These are phyloP conservation scores for Melolontha melolontha DNA, from an alignment of 2,888 invertebrate species.

Conservation along the genomic window DNA sequence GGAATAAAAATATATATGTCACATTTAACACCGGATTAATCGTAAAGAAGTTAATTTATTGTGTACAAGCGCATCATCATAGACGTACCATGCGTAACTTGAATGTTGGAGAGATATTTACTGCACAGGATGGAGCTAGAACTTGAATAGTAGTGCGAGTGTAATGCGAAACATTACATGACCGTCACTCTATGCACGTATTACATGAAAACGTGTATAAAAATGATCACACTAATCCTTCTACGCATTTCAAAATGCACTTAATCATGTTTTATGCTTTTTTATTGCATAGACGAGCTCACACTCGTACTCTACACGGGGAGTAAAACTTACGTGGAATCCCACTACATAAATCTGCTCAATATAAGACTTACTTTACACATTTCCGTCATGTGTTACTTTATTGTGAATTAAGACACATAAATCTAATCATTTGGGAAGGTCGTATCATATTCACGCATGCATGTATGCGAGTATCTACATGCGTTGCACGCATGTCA, in stretches of 20 bases:
- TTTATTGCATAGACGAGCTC: slow-evolving; percentile 11
- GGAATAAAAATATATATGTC: neutral
- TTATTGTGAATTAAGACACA: slow-evolving; percentile 47
- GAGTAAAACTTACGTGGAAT: slow-evolving; percentile 41
- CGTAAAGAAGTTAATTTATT: slow-evolving; percentile 9
- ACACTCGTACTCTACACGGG: slow-evolving; percentile 40
- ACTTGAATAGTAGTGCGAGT: too few species aligned
- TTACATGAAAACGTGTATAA: slow-evolving; percentile 5
- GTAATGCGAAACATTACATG: neutral
- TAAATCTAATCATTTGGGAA: slow-evolving; percentile 45
- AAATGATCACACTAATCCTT: slow-evolving; percentile 4
- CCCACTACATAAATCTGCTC: slow-evolving; percentile 45
- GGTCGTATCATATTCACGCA: slow-evolving; percentile 5
- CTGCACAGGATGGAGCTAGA: too few species aligned
- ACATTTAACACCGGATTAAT: slow-evolving; percentile 8
- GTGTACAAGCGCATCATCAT: neutral
- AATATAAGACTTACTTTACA: slow-evolving; percentile 41
- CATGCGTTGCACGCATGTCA: too few species aligned
- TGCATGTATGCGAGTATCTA: neutral
- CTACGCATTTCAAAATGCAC: slow-evolving; percentile 19
- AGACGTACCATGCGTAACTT: slow-evolving; percentile 3
- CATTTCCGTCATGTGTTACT: slow-evolving; percentile 48
- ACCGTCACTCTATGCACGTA: neutral
- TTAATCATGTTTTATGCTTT: slow-evolving; percentile 39
- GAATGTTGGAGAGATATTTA: too few species aligned